Conservation (phyloP, 2,888 invertebrate species). For the Epistrophella euchroma region DNA sequence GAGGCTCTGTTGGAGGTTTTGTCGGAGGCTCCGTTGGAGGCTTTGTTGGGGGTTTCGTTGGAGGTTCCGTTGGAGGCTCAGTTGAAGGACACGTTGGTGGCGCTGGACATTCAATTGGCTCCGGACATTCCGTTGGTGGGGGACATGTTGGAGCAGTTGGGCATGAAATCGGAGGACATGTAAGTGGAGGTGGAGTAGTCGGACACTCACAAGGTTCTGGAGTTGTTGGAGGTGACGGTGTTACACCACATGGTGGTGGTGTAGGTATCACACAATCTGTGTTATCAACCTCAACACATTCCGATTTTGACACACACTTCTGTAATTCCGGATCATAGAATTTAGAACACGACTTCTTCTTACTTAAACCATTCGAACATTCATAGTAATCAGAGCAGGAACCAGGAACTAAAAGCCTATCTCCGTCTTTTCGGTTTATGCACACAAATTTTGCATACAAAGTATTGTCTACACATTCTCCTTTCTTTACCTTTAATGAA, state of each 20-base stretch:
- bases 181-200: slow-evolving; percentile 1
- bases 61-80: not conserved
- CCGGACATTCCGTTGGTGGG: not conserved
- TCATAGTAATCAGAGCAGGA: slow-evolving; percentile 80
- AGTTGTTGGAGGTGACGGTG: slow-evolving; percentile 29
- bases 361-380: slow-evolving; percentile 77
- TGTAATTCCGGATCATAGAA: slow-evolving; percentile 78
- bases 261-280: slow-evolving; percentile 54
- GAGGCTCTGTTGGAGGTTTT: no score
- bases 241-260: slow-evolving; percentile 51
- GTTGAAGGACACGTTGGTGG: slow-evolving; percentile 11
- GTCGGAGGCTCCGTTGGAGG: no score
- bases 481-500: not conserved
- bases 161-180: not conserved
- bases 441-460: slow-evolving; percentile 79
- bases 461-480: slow-evolving; percentile 77
- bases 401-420: slow-evolving; percentile 80
- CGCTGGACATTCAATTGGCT: not conserved
- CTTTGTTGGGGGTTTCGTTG: no score
- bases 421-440: slow-evolving; percentile 77
- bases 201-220: slow-evolving; percentile 18
- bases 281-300: slow-evolving; percentile 78
- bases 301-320: slow-evolving; percentile 78
- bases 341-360: slow-evolving; percentile 75
- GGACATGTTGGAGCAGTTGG: slow-evolving; percentile 6